phyloP scores from a whole-genome alignment of 2,113 vertebrate species.

The Oreotragus oreotragus region DNA sequence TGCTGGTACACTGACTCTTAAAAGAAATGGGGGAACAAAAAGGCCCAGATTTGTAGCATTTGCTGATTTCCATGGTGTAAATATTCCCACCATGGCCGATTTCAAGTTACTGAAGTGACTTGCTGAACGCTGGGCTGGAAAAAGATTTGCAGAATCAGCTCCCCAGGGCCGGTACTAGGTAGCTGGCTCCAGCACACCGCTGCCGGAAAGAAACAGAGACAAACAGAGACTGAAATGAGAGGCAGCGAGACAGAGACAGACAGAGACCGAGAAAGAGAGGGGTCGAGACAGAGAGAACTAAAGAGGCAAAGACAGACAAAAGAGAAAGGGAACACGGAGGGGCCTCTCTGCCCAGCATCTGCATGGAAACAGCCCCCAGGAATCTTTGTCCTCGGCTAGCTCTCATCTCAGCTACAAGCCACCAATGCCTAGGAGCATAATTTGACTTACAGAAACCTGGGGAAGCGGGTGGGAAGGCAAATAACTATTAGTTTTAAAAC shows the following conservation, averaged over 20 bases:
- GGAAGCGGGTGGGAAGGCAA: not conserved
- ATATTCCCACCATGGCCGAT: conserved; percentile 28
- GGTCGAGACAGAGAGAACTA: not conserved
- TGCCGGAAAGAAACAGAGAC: not conserved
- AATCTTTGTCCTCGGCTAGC: not conserved
- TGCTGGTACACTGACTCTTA: not conserved
- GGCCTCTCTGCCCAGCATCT: not conserved
- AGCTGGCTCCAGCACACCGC: not conserved
- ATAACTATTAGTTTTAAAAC: not conserved
- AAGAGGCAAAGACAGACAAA: not conserved
- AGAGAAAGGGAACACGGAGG: not conserved
- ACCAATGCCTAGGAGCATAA: not conserved
- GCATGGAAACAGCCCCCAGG: not conserved
- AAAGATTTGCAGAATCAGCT: conserved; percentile 2
- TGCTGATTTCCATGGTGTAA: conserved; percentile 40
- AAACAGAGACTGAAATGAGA: not conserved
- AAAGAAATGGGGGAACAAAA: not conserved
- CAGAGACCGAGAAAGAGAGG: not conserved
- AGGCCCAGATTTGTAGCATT: not conserved
- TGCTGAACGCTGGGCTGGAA: not conserved
- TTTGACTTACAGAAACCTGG: not conserved
- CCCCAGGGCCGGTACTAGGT: not conserved
- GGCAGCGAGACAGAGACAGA: not conserved
- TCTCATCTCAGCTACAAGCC: not conserved
- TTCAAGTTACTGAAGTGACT: conserved; percentile 20